A percentile compares a stretch with the other conserved stretches of the same genome.
These are phyloP conservation scores for Ganaspis sp. DNA, from an alignment of 1,140 invertebrate genomes.

Conservation along the genomic window DNA sequence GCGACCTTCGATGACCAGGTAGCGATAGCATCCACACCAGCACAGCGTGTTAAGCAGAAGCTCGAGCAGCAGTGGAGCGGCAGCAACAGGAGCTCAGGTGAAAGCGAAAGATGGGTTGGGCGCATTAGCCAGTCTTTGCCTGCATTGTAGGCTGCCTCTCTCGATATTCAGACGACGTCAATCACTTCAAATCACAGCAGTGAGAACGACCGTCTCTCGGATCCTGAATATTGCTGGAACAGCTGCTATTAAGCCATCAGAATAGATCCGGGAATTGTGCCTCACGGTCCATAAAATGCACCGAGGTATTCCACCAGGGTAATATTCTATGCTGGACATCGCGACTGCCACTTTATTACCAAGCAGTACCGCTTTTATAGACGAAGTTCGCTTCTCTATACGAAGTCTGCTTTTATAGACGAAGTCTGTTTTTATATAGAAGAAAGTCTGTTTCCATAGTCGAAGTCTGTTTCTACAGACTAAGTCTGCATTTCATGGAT, in stretches of 20 bases:
- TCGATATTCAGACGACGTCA: constrained; percentile 17
- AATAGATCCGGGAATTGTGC: constrained; percentile 70
- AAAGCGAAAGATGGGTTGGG: constrained; percentile 23
- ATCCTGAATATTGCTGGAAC: not conserved
- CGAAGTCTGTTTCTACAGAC: no score
- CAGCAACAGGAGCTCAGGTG: constrained; percentile 24
- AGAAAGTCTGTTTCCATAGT: no score
- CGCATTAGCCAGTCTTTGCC: constrained; percentile 1
- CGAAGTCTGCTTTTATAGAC: no score
- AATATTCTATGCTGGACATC: constrained; percentile 72
- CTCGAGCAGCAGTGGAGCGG: not conserved
- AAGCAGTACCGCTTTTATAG: constrained; percentile 51
- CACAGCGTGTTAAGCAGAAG: constrained; percentile 13
- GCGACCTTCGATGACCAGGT: constrained; percentile 23
- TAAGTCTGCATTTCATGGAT: no score
- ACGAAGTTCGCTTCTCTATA: no score
- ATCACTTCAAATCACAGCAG: constrained; percentile 17
- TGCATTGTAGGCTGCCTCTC: not conserved
- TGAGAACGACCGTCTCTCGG: not conserved
- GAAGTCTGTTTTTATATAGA: no score
- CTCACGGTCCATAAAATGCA: constrained; percentile 69
- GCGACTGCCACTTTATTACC: constrained; percentile 71
- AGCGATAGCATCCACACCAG: constrained; percentile 26
- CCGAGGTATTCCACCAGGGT: constrained; percentile 60
- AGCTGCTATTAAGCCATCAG: constrained; percentile 68